phyloP scores from a whole-genome alignment of 2,113 vertebrate genomes.

The Ameiurus melas region DNA sequence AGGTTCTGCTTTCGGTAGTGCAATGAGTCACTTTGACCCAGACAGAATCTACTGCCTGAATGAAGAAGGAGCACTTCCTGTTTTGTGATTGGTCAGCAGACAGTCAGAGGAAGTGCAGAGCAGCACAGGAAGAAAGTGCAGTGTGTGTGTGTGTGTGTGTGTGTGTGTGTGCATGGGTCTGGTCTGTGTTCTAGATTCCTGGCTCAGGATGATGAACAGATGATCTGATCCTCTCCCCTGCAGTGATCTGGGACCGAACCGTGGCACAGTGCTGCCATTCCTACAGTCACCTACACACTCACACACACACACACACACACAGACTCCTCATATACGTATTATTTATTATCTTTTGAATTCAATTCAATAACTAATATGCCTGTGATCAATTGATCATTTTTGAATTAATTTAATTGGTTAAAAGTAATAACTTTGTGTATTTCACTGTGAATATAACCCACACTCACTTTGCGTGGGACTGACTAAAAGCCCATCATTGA shows the following conservation, averaged over 20 bases:
- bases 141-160: slow-evolving; percentile 9
- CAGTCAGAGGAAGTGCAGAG: slow-evolving; percentile 40
- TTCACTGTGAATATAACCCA: background rate
- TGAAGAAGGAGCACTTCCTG: slow-evolving; percentile 11
- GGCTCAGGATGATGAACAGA: slow-evolving; percentile 56
- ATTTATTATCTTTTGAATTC: background rate
- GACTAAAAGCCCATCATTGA: slow-evolving; percentile 13
- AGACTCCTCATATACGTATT: background rate
- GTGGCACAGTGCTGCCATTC: slow-evolving; percentile 56
- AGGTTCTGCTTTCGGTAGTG: background rate
- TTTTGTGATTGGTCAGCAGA: slow-evolving; percentile 32
- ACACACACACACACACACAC: background rate
- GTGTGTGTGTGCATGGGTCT: slow-evolving; percentile 30
- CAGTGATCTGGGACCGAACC: slow-evolving; percentile 36
- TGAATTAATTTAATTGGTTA: background rate
- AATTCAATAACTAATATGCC: background rate
- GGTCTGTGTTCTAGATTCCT: slow-evolving; percentile 52
- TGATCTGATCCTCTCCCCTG: slow-evolving; percentile 56
- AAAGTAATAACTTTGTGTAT: background rate
- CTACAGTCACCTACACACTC: slow-evolving; percentile 40
- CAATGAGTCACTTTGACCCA: background rate
- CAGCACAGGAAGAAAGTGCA: slow-evolving; percentile 47
- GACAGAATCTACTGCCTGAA: slow-evolving; percentile 1
- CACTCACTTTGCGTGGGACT: background rate
- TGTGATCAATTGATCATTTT: background rate